Base-by-base conservation (phyloP, 2,113 vertebrate species). In the Labrus mixtus region DNA sequence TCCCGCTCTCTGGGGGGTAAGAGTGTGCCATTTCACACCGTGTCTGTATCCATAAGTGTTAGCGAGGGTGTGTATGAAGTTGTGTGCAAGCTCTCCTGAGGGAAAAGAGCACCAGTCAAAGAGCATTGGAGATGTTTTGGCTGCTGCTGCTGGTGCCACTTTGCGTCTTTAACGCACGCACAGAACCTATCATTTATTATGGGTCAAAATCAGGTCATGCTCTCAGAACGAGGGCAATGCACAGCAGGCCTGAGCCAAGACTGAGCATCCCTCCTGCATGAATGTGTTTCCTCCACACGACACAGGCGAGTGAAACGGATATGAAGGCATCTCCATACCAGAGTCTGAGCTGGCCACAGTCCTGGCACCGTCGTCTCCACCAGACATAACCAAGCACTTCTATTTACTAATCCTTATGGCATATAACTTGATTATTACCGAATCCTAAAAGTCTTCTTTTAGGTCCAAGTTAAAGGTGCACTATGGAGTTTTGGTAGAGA, bases 101-200 rank as follows among this genome's bases (percentile, higher is more conserved):
- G 86, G 84, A 56, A 25, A n/a, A 33, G 57, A 29, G 57, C 46
- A 69, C 39, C 78, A 88, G 90, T 90, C 88, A 89, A 69, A 90
- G 57, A 81, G 83, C 84, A 76, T 81, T 48, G 62, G 22, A 60
- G 81, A 83, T 89, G 88, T 91, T 93, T 88, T 84, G 87, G 76
- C 75, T 85, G 79, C 73, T 68, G 81, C 59, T 69, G 65, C 79
- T 58, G 68, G 86, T 87, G 80, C 76, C 88, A 91, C 85, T 91
- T 86, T 86, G 79, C 74, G 79, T 81, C 81, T 80, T 73, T 79
- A 71, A 80, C 20, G 82, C 73, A 73, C 73, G 41, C 73, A 62
- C 39, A 17, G 75, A 74, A 56, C 48, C 73, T 33, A 57, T 68
- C 78, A 77, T 68, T 73, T 86, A 87, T 79, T 84, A 51, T 66